Evolutionary conservation across 2,113 vertebrate species (phyloP), one percentile per base, ranked within the genome.

Genomic region (Syrmaticus mikado): DNA sequence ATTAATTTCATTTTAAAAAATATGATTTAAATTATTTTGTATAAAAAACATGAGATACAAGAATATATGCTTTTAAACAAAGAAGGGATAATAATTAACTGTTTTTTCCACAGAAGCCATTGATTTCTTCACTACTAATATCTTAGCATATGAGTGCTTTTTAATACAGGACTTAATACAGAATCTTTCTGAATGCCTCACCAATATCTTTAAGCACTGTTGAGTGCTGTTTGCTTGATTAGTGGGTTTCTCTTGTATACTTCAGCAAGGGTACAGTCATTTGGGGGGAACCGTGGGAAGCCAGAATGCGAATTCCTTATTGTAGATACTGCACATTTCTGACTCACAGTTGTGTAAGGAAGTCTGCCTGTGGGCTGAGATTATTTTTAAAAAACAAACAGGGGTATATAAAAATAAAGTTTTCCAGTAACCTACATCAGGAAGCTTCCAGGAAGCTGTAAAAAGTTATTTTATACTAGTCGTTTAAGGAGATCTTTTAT

Each of bases 201-300:
- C 43, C 55, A 71, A 1, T 73, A 52, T 34, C 53, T 80, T 55
- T 80, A 71, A 73, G 60, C 73, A 28, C 62, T 57, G 7, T 53
- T 87, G 36, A 8, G 11, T 2, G 11, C 30, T 85, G 11, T 65
- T 88, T 90, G 27, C 76, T 74, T 78, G 10, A 0, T 88, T 93
- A 40, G 45, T 46, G 83, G 8, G 2, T 85, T 90, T 95, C 66
- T 81, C n/a, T 55, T 80, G 57, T 77, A 19, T 91, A 70, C 71
- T 53, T 89, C 60, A 53, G 87, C 93, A 95, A 86, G 71, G 41
- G 65, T 85, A 91, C 1, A 77, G 92, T 94, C 94, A 74, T 90
- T 92, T 80, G 72, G 70, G 87, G 83, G 77, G 53, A 95, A 86
- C 89, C 83, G 89, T 95, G 91, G 91, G 93, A 96, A 94, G 87